Evolutionary conservation across 2,797 vertebrate species (phyloP), one percentile per base, ranked within the genome.

Genomic region (Eremophila alpestris): DNA sequence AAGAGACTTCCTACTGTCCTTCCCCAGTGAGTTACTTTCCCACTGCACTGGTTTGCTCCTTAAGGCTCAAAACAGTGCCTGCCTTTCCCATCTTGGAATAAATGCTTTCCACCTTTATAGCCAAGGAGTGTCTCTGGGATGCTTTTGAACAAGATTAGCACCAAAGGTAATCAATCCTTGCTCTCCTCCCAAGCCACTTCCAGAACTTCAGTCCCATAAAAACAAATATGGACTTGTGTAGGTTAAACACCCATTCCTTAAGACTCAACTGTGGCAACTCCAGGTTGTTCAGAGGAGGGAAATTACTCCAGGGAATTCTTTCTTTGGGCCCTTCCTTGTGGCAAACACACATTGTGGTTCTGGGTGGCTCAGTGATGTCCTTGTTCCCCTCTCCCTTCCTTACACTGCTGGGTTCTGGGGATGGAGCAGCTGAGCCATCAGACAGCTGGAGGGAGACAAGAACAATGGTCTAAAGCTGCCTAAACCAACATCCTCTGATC

Each of bases 291-390:
- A 54, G 18, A 79, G 71, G 54, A 79, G 23, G 38, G 36, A 81
- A 71, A 58, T 89, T 30, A 68, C 59, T 52, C 32, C 55, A 80
- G 19, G 19, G 26, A 88, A 79, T 55, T 64, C 40, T 80, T 79
- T 59, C 56, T 38, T 60, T 60, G 36, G 54, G 27, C 43, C 38
- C 26, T 46, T 71, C 62, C 54, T 81, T 83, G 27, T 63, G 52
- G 60, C n/a, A 74, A 80, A 69, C 24, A 41, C 17, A 38, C 4
- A 0, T 54, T 70, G 86, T 81, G 56, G 27, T 48, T 59, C n/a
- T 36, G 32, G 7, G 17, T 46, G 13, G 24, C 59, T 84, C n/a
- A 55, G n/a, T 0, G 0, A 51, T 22, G 30, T 30, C 24, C 26
- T 34, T 23, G 64, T 58, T 59, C 7, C 69, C 43, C 24, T 67